Conservation (phyloP, 2,797 vertebrate genomes). For the Echiichthys vipera region DNA sequence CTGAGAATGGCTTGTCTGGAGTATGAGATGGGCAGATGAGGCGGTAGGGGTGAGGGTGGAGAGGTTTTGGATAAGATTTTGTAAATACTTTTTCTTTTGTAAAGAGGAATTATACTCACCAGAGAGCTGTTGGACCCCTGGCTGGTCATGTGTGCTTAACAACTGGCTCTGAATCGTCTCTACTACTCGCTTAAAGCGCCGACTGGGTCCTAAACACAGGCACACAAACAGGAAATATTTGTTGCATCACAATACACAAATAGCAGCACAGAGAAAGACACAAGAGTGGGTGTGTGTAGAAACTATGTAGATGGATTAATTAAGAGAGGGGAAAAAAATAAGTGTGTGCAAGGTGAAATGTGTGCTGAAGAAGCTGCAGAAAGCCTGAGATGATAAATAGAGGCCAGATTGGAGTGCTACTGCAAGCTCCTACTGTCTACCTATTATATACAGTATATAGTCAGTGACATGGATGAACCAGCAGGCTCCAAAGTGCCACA, state of each 20-base stretch:
- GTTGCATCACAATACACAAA: neutral
- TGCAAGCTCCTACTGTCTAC: slow-evolving; percentile 34
- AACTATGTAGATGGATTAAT: neutral
- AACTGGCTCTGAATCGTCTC: slow-evolving; percentile 99
- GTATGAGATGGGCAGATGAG: slow-evolving; percentile 54
- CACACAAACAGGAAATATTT: slow-evolving; percentile 10
- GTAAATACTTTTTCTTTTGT: neutral
- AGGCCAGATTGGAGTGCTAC: slow-evolving; percentile 7
- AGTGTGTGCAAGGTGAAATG: neutral
- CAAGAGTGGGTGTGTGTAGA: neutral
- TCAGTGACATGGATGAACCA: slow-evolving; percentile 53
- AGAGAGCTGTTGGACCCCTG: slow-evolving; percentile 95
- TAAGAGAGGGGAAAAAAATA: neutral
- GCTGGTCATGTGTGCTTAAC: slow-evolving; percentile 98
- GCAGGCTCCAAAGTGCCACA: slow-evolving; percentile 46
- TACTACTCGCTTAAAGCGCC: slow-evolving; percentile 98
- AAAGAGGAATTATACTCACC: slow-evolving; percentile 87
- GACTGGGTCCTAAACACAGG: slow-evolving; percentile 90
- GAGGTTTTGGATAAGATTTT: slow-evolving; percentile 30
- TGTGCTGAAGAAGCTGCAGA: slow-evolving; percentile 29
- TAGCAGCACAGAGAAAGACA: neutral
- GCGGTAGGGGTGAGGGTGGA: slow-evolving; percentile 40
- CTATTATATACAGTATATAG: slow-evolving; percentile 36
- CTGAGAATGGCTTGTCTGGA: slow-evolving; percentile 40
- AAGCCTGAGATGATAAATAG: slow-evolving; percentile 27